phyloP scores from a whole-genome alignment of 2,888 invertebrate genomes.

The Andrena hattorfiana region DNA sequence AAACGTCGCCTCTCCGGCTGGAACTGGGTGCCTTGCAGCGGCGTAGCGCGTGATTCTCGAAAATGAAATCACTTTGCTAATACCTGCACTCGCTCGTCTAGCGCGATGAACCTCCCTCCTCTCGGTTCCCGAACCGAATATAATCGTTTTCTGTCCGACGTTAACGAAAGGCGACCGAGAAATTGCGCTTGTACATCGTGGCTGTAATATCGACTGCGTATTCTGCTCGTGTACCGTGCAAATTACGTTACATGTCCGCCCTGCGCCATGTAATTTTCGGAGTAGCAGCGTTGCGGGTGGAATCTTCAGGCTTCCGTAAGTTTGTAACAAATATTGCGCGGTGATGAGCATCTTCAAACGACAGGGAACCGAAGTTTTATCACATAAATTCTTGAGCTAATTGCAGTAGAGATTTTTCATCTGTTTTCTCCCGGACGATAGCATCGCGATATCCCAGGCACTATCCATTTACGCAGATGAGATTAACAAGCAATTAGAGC shows the following conservation, averaged over 20 bases:
- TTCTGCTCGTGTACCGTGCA: slow-evolving; percentile 45
- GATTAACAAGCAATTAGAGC: background rate
- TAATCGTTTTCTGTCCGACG: slow-evolving; percentile 18
- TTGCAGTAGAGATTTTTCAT: too few species aligned
- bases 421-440: too few species aligned
- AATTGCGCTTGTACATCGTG: slow-evolving; percentile 14
- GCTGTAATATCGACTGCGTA: slow-evolving; percentile 40
- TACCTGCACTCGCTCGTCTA: background rate
- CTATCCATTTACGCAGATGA: too few species aligned
- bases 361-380: background rate
- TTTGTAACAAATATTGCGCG: background rate
- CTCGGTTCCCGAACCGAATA: slow-evolving; percentile 16
- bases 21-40: slow-evolving; percentile 27
- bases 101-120: background rate
- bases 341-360: background rate
- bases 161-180: slow-evolving; percentile 40
- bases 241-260: slow-evolving; percentile 53
- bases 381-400: background rate
- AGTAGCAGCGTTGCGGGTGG: slow-evolving; percentile 39
- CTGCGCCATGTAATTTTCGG: slow-evolving; percentile 52
- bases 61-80: slow-evolving; percentile 44
- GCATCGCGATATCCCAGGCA: too few species aligned
- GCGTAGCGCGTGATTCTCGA: slow-evolving; percentile 33
- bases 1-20: slow-evolving; percentile 36
- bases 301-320: slow-evolving; percentile 44